phyloP scores from a whole-genome alignment of 2,888 invertebrate genomes.

The Cremastinae sp. region DNA sequence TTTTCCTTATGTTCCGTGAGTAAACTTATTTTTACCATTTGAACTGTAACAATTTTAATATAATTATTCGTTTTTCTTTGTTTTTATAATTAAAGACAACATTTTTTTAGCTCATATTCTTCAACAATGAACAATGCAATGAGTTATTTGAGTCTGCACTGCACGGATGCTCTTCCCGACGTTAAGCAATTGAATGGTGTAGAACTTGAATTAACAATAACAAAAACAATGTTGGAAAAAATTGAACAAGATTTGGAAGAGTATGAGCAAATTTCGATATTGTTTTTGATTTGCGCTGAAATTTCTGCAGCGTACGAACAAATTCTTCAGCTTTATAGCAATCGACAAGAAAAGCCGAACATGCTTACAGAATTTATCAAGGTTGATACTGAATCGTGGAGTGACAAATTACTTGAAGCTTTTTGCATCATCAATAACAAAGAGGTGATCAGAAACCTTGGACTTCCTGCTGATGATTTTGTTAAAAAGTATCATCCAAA shows the following conservation, averaged over 20 bases:
- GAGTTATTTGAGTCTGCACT: background rate
- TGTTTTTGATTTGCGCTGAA: constrained; percentile 75
- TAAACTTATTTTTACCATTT: too few species aligned
- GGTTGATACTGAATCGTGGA: constrained; percentile 78
- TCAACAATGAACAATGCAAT: too few species aligned
- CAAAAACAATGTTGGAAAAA: background rate
- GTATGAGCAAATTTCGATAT: constrained; percentile 80
- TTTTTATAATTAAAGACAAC: too few species aligned
- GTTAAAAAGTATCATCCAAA: constrained; percentile 17
- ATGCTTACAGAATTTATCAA: constrained; percentile 74
- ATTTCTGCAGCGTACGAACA: constrained; percentile 66
- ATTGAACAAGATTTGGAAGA: constrained; percentile 81
- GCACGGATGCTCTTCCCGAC: constrained; percentile 28
- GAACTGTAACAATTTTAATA: too few species aligned
- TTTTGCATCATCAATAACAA: constrained; percentile 81
- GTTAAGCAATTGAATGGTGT: background rate
- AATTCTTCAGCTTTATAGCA: constrained; percentile 62
- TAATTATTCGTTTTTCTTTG: too few species aligned
- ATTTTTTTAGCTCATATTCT: too few species aligned
- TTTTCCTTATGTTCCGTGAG: too few species aligned
- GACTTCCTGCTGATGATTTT: constrained; percentile 61
- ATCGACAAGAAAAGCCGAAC: constrained; percentile 48
- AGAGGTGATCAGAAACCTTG: constrained; percentile 78
- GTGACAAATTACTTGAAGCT: constrained; percentile 81
- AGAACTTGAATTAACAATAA: background rate